phyloP scores from a whole-genome alignment of 2,113 vertebrate species.

The Candoia aspera region DNA sequence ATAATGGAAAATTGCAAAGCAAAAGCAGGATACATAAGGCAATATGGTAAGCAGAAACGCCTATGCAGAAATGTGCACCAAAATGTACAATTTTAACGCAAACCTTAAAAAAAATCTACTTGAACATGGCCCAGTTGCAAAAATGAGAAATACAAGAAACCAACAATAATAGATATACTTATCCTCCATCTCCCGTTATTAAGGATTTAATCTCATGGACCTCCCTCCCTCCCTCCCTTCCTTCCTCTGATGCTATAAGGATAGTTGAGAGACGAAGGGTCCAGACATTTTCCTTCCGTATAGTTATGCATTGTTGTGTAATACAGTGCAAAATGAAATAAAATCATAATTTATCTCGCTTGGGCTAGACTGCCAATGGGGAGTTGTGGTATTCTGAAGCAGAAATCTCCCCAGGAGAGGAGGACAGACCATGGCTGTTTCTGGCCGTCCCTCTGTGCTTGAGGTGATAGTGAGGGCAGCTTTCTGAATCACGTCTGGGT shows the following conservation, averaged over 20 bases:
- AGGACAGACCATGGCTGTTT: constrained; percentile 24
- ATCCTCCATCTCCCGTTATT: background rate
- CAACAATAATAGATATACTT: background rate
- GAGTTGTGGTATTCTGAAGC: constrained; percentile 32
- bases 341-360: background rate
- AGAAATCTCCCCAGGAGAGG: constrained; percentile 38
- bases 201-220: background rate
- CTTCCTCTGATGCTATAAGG: background rate
- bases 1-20: background rate
- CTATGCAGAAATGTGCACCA: background rate
- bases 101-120: background rate
- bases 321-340: background rate
- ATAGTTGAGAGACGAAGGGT: background rate
- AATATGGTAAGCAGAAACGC: background rate
- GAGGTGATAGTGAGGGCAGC: background rate
- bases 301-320: background rate
- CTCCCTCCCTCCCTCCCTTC: background rate
- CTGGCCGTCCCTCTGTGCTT: constrained; percentile 1
- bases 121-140: background rate
- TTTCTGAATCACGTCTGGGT: background rate
- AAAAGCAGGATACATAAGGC: background rate
- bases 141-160: background rate
- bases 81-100: background rate
- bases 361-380: constrained; percentile 16
- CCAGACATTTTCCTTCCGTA: background rate